These are phyloP conservation scores for Synanthedon vespiformis DNA, from an alignment of 2,888 invertebrate genomes.

Conservation along the genomic window DNA sequence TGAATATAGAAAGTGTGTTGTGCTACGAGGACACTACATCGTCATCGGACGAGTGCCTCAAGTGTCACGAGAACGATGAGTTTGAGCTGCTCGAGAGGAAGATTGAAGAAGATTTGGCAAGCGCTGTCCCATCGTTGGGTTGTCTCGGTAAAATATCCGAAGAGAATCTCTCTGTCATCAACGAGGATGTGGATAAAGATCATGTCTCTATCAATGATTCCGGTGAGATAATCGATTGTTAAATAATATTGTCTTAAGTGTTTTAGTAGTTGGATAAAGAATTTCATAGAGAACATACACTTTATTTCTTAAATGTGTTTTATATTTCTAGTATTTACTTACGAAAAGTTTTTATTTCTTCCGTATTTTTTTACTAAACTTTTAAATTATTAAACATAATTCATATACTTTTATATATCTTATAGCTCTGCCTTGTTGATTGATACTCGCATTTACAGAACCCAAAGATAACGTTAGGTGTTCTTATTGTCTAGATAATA, in stretches of 20 bases:
- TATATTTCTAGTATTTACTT: too few species aligned
- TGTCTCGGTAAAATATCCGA: slow-evolving; percentile 56
- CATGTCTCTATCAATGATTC: slow-evolving; percentile 1
- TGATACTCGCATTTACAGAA: slow-evolving; percentile 34
- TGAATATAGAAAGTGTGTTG: slow-evolving; percentile 54
- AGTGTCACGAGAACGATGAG: slow-evolving; percentile 46
- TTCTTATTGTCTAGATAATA: slow-evolving; percentile 25
- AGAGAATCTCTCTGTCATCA: slow-evolving; percentile 43
- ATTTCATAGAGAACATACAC: too few species aligned
- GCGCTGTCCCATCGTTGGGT: slow-evolving; percentile 23
- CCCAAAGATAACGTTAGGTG: slow-evolving; percentile 47
- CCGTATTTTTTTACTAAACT: too few species aligned
- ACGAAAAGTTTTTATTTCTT: too few species aligned
- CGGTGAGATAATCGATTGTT: neutral
- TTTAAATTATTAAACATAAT: too few species aligned
- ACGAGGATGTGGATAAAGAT: slow-evolving; percentile 33
- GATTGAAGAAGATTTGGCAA: slow-evolving; percentile 45
- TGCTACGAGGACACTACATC: slow-evolving; percentile 59
- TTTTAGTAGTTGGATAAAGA: too few species aligned
- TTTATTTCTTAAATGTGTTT: too few species aligned
- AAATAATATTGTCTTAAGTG: too few species aligned
- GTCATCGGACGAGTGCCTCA: slow-evolving; percentile 55
- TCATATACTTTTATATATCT: too few species aligned
- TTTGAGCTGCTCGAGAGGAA: slow-evolving; percentile 48
- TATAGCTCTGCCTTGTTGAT: too few species aligned